A percentile compares a stretch with the other conserved stretches of the same genome.
Evolutionary conservation across 2,797 vertebrate genomes (phyloP).

Genomic region (Phylloscopus collybita): DNA sequence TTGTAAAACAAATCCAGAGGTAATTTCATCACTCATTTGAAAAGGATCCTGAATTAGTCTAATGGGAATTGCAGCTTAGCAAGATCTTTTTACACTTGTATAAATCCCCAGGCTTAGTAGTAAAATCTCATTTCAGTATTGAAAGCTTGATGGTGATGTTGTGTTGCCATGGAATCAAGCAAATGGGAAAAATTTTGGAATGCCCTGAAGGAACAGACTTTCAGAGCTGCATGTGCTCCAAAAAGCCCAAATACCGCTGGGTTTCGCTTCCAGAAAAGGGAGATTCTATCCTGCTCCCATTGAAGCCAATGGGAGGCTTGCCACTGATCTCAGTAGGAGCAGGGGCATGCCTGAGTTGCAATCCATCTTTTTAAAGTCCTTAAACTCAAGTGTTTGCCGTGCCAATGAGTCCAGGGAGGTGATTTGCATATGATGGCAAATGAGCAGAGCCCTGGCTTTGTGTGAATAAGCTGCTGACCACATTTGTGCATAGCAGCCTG

Average conservation of each 20-base stretch:
- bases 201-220: neutral
- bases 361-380: slow-evolving; percentile 20
- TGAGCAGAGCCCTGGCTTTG: neutral
- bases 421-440: slow-evolving; percentile 40
- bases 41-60: slow-evolving; percentile 3
- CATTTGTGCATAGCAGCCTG: neutral
- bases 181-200: slow-evolving; percentile 51
- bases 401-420: neutral
- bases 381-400: neutral
- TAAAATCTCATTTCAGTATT: slow-evolving; percentile 47
- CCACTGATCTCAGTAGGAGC: slow-evolving; percentile 7
- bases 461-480: slow-evolving; percentile 27
- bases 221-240: slow-evolving; percentile 5
- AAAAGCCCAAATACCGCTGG: neutral
- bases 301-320: slow-evolving; percentile 24
- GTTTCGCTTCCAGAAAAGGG: neutral
- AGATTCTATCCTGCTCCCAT: neutral
- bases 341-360: neutral
- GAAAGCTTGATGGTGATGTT: slow-evolving; percentile 20
- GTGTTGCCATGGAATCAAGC: slow-evolving; percentile 63
- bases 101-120: slow-evolving; percentile 34
- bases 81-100: slow-evolving; percentile 3
- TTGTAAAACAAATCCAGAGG: neutral
- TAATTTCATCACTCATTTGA: neutral
- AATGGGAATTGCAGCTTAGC: slow-evolving; percentile 6